Evolutionary conservation across 2,888 invertebrate genomes (phyloP).

Genomic region (Agriopis marginaria): DNA sequence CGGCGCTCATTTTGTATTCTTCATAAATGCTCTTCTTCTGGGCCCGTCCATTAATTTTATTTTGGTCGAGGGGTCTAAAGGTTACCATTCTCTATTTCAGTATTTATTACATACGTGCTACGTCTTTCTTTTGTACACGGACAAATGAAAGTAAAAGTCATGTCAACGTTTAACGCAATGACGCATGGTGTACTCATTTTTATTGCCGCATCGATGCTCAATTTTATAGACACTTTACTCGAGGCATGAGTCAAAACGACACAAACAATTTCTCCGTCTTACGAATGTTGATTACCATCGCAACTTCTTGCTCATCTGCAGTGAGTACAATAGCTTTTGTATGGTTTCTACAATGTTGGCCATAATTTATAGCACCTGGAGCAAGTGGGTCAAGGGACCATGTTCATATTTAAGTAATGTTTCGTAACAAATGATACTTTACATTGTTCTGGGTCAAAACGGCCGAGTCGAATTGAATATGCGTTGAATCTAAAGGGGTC

Average conservation of each 20-base stretch:
- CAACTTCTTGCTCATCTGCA: conserved; percentile 37
- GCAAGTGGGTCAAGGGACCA: conserved; percentile 46
- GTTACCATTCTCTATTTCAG: conserved; percentile 41
- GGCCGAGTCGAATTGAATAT: conserved; percentile 41
- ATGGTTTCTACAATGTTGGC: conserved; percentile 32
- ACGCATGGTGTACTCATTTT: conserved; percentile 25
- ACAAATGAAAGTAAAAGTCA: conserved; percentile 35
- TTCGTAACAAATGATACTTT: conserved; percentile 44
- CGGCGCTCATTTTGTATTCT: no score
- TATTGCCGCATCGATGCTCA: conserved; percentile 23
- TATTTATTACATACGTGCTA: conserved; percentile 31
- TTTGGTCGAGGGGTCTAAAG: conserved; percentile 51
- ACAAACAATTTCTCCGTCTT: conserved; percentile 19
- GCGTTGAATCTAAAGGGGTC: conserved; percentile 37
- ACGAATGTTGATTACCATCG: conserved; percentile 22
- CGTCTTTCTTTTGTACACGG: conserved; percentile 28
- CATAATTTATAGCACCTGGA: conserved; percentile 45
- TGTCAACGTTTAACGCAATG: conserved; percentile 24
- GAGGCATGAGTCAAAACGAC: conserved; percentile 10
- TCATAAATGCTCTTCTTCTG: no score
- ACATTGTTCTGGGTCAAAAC: conserved; percentile 47
- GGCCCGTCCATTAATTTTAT: no score
- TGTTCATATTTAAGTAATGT: conserved; percentile 48
- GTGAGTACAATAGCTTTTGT: conserved; percentile 32
- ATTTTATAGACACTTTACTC: conserved; percentile 25